Conservation (phyloP, 2,888 invertebrate genomes). For the Pimpla rufipes region DNA sequence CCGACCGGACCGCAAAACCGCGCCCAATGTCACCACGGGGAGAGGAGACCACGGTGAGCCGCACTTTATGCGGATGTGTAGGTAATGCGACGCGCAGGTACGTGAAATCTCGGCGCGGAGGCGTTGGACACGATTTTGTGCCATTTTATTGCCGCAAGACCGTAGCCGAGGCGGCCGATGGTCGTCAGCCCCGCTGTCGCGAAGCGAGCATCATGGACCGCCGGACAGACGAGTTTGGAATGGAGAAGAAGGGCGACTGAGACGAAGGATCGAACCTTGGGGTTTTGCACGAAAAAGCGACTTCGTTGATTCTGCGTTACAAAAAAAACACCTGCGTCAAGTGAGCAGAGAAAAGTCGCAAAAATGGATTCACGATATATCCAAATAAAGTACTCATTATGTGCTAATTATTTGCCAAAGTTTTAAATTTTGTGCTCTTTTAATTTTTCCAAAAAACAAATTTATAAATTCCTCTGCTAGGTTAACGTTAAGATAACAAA, state of each 20-base stretch:
- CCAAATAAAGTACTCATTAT: too few relatives aligned
- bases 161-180: neutral
- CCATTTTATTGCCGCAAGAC: neutral
- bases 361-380: too few relatives aligned
- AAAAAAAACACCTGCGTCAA: too few relatives aligned
- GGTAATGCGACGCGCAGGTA: neutral
- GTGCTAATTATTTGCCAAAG: too few relatives aligned
- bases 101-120: conserved; percentile 47
- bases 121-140: neutral
- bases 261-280: neutral
- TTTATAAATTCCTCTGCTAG: too few relatives aligned
- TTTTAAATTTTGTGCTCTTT: too few relatives aligned
- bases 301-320: too few relatives aligned
- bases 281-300: too few relatives aligned
- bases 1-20: conserved; percentile 61
- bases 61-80: neutral
- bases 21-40: conserved; percentile 64
- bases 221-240: neutral
- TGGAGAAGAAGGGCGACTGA: neutral
- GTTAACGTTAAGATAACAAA: too few relatives aligned
- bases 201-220: neutral
- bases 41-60: conserved; percentile 15
- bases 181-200: neutral
- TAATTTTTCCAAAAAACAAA: too few relatives aligned
- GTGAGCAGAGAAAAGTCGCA: too few relatives aligned